Conservation (phyloP, 1,140 invertebrate genomes). For the Leptopilina boulardi region DNA sequence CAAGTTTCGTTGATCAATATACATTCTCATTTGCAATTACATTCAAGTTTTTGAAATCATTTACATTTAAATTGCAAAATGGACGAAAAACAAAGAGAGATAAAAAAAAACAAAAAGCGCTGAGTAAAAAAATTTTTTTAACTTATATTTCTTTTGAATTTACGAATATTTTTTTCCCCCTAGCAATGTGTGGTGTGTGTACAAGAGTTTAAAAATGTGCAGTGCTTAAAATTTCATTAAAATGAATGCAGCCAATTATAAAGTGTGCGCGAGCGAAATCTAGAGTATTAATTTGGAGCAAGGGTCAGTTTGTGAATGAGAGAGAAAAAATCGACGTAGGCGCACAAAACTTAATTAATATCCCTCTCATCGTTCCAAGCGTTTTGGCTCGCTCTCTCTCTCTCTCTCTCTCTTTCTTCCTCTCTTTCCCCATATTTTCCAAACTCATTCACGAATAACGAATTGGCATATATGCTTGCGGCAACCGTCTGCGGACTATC, state of each 20-base stretch:
- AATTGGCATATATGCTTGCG: constrained; percentile 4
- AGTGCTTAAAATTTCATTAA: neutral
- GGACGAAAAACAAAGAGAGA: neutral
- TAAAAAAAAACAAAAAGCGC: neutral
- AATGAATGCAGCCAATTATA: neutral
- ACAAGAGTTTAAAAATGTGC: neutral
- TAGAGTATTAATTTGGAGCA: constrained; percentile 13
- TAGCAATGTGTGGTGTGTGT: neutral
- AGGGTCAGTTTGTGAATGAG: neutral
- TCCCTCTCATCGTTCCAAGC: constrained; percentile 3
- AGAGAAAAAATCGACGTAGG: neutral
- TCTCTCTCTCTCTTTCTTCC: too few relatives aligned
- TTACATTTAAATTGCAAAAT: constrained; percentile 1
- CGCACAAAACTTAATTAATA: constrained; percentile 21
- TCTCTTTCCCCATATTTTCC: neutral
- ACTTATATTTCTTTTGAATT: neutral
- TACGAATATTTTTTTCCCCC: neutral
- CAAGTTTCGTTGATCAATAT: neutral
- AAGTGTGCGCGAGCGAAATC: neutral
- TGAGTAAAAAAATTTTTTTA: too few relatives aligned
- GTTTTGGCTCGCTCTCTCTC: neutral
- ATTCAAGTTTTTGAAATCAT: neutral
- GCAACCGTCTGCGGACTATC: neutral
- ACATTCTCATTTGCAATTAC: neutral
- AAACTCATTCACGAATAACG: neutral